Conservation (phyloP, 2,888 invertebrate genomes). For the Lithophane leautieri region DNA sequence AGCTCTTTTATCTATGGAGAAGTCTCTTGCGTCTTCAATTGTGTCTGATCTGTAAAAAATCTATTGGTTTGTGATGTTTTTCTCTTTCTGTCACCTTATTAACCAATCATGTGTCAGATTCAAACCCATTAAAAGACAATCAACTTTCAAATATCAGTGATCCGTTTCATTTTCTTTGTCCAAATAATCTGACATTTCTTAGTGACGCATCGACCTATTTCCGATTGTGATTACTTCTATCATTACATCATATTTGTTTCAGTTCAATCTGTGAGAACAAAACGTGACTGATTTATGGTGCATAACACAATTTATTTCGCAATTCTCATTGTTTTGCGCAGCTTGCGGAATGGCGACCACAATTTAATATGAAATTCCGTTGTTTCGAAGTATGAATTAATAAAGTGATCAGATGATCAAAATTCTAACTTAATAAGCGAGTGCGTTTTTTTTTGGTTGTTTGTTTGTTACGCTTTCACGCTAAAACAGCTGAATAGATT, state of each 20-base stretch:
- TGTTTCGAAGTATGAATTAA: constrained; percentile 36
- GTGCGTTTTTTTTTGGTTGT: no score
- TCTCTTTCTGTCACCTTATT: neutral
- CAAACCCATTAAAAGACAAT: neutral
- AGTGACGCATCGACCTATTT: neutral
- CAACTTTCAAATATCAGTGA: neutral
- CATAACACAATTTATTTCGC: constrained; percentile 50
- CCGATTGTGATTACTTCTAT: constrained; percentile 32
- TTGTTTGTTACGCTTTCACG: no score
- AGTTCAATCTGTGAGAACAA: constrained; percentile 46
- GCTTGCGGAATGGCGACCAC: constrained; percentile 22
- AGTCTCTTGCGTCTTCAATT: neutral
- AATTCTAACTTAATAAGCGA: no score
- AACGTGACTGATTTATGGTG: constrained; percentile 54
- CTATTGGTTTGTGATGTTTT: neutral
- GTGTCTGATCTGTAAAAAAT: neutral
- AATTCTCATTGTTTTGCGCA: constrained; percentile 50
- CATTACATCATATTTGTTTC: constrained; percentile 43
- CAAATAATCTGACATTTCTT: constrained; percentile 1
- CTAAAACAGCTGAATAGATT: no score
- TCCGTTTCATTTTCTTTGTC: neutral
- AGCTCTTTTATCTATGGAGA: neutral
- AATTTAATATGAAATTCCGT: constrained; percentile 47
- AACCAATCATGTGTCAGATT: neutral
- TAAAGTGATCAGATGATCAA: neutral